phyloP scores from a whole-genome alignment of 2,113 vertebrate species.

The Gnathonemus echidnorhynchus region DNA sequence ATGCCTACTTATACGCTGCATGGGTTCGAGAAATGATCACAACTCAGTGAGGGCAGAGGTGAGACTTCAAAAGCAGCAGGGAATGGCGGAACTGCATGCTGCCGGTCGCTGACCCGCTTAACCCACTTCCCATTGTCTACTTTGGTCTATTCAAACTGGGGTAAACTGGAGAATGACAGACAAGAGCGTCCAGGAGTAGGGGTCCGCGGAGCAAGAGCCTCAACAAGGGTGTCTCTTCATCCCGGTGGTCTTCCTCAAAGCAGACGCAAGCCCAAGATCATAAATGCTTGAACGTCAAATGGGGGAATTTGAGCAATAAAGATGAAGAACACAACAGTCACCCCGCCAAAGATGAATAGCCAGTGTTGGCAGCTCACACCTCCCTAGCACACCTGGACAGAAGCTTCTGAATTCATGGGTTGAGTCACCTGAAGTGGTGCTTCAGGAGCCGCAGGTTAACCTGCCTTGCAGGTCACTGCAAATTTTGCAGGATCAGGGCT shows the following conservation, averaged over 20 bases:
- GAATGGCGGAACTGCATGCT: not conserved
- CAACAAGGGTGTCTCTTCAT: conserved; percentile 62
- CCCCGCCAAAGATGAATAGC: not conserved
- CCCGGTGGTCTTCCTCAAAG: conserved; percentile 38
- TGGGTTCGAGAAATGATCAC: not conserved
- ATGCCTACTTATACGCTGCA: not conserved
- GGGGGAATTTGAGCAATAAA: not conserved
- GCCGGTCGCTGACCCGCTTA: not conserved
- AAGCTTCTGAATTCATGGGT: not conserved
- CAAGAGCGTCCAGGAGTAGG: not conserved
- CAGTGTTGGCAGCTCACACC: not conserved
- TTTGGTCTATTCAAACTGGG: not conserved
- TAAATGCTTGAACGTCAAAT: conserved; percentile 42
- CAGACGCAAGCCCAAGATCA: conserved; percentile 54
- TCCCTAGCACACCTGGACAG: not conserved
- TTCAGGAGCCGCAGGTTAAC: not conserved
- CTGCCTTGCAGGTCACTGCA: not conserved
- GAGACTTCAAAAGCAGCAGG: not conserved
- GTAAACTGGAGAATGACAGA: not conserved
- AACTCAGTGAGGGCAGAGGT: not conserved
- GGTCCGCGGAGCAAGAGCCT: conserved; percentile 40
- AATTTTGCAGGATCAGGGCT: not conserved
- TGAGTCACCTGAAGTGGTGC: not conserved
- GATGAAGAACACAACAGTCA: not conserved
- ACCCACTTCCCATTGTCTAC: not conserved